phyloP scores from a whole-genome alignment of 2,888 invertebrate genomes.

The Drosophila koepferae region DNA sequence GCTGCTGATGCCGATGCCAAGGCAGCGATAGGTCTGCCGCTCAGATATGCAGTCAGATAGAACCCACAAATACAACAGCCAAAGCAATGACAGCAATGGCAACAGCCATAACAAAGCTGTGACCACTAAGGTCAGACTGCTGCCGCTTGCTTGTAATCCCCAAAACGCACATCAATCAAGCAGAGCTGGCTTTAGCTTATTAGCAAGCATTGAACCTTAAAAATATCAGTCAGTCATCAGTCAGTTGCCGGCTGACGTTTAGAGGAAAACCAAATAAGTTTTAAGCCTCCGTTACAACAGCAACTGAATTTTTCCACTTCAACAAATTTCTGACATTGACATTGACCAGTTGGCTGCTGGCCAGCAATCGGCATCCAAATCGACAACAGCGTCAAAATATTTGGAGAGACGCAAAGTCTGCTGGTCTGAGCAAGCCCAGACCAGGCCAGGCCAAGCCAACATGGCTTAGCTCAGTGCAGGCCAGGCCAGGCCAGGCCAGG shows the following conservation, averaged over 20 bases:
- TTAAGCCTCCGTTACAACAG: slow-evolving; percentile 51
- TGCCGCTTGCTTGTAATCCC: slow-evolving; percentile 62
- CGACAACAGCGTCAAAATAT: slow-evolving; percentile 76
- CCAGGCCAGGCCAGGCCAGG: slow-evolving; percentile 38
- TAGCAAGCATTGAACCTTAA: slow-evolving; percentile 66
- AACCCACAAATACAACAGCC: slow-evolving; percentile 37
- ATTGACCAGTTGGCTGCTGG: slow-evolving; percentile 69
- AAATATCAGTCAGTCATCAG: slow-evolving; percentile 34
- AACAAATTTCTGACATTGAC: slow-evolving; percentile 81
- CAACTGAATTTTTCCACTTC: slow-evolving; percentile 71
- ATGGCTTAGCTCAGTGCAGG: slow-evolving; percentile 12
- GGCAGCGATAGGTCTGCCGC: slow-evolving; percentile 48
- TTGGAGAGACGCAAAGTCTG: slow-evolving; percentile 67
- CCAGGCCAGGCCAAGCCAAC: slow-evolving; percentile 12
- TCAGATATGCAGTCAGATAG: slow-evolving; percentile 60
- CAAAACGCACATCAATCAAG: slow-evolving; percentile 72
- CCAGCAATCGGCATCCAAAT: slow-evolving; percentile 48
- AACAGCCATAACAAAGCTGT: slow-evolving; percentile 38
- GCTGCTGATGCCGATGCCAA: slow-evolving; percentile 59
- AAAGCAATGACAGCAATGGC: slow-evolving; percentile 11
- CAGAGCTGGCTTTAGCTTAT: slow-evolving; percentile 57
- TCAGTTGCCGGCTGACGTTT: slow-evolving; percentile 18
- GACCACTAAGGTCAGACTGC: slow-evolving; percentile 54
- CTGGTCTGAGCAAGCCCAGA: slow-evolving; percentile 28
- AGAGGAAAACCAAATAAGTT: slow-evolving; percentile 37